Evolutionary conservation across 2,113 vertebrate genomes (phyloP), one percentile per base, ranked within the genome.

Genomic region (Xenotilapia longispinis): DNA sequence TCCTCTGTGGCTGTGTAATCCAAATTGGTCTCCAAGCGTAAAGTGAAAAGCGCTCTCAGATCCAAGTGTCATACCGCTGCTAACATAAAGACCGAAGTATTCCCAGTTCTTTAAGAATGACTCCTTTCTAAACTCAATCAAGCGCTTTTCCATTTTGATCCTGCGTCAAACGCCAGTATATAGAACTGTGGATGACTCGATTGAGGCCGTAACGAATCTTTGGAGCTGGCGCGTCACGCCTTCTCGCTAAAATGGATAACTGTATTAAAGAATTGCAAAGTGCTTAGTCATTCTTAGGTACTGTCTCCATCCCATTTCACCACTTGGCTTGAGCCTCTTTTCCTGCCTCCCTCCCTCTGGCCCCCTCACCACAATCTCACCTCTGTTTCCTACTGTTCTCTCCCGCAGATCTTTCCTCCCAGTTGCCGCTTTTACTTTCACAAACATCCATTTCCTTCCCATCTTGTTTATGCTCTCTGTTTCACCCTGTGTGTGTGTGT

Each of bases 101-200:
- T 87, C 84, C 85, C 87, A 86, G 89, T 86, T 94, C 85, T 88
- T 89, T 36, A 53, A 84, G 84, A 93, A 88, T 45, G 38, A 85
- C 82, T 87, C 83, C 87, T 84, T 80, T 89, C 88, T 92, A 95
- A 95, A 95, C 92, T 93, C 89, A 95, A 91, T 94, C 89, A 95
- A 93, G 93, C 70, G 79, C 90, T 94, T 94, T 95, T 94, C 94
- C 93, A 93, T 93, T 92, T 87, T 93, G 89, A 94, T 89, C 88
- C 86, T 45, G 31, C 82, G 0, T 53, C 6, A 63, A 60, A 78
- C 84, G 86, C 92, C 89, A 93, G 81, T 49, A 68, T 58, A 54
- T 87, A 87, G 84, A 81, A 91, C 47, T 78, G 36, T 28, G 65
- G 81, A 90, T 63, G 87, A 82, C 84, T 89, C 87, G 81, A 89